phyloP scores from a whole-genome alignment of 2,113 vertebrate genomes.

The Gorsachius goisagi region DNA sequence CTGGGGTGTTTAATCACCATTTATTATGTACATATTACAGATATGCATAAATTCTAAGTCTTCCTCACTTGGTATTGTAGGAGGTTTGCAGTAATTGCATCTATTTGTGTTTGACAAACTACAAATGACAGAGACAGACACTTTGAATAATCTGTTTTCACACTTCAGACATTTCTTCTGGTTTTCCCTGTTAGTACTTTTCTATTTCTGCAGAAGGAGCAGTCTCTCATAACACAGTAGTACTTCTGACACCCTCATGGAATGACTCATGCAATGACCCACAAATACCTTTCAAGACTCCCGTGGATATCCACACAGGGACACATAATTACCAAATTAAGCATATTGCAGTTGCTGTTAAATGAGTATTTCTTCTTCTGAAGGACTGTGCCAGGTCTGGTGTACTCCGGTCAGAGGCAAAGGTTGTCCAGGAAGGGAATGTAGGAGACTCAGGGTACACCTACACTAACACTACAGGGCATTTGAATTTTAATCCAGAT shows the following conservation, averaged over 20 bases:
- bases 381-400: not conserved
- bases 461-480: not conserved
- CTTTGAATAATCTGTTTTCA: not conserved
- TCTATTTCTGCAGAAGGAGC: not conserved
- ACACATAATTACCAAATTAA: not conserved
- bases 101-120: not conserved
- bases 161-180: not conserved
- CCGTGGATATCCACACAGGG: not conserved
- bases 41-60: not conserved
- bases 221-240: not conserved
- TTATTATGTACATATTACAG: not conserved
- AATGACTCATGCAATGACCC: not conserved
- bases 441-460: rapidly evolving
- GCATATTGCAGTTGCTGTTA: not conserved
- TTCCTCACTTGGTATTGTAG: not conserved
- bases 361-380: not conserved
- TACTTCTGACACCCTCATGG: not conserved
- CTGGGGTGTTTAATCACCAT: not conserved
- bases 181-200: not conserved
- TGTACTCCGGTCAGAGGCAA: not conserved
- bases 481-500: not conserved
- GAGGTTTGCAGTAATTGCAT: not conserved
- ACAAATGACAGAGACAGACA: not conserved
- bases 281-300: not conserved
- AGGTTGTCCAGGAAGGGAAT: not conserved